phyloP scores from a whole-genome alignment of 1,140 invertebrate species.

The Pogonus chalceus region DNA sequence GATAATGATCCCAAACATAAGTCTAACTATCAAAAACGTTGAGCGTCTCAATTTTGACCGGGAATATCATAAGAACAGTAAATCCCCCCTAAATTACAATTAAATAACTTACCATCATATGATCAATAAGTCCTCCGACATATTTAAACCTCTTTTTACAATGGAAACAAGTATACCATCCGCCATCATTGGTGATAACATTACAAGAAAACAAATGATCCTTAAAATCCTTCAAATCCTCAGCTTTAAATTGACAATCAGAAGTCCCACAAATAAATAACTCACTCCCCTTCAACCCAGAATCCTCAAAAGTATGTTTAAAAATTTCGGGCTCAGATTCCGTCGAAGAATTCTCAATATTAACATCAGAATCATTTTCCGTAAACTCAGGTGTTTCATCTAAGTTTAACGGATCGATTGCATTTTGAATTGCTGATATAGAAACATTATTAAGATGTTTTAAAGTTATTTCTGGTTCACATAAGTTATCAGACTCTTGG shows the following conservation, averaged over 20 bases:
- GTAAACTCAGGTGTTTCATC: neutral
- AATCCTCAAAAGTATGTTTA: neutral
- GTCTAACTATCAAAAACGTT: too few relatives aligned
- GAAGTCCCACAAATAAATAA: constrained; percentile 43
- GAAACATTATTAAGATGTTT: neutral
- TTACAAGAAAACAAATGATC: constrained; percentile 40
- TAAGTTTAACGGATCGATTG: neutral
- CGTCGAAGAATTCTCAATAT: neutral
- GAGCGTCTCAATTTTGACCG: too few relatives aligned
- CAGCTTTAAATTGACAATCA: constrained; percentile 29
- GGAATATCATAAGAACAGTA: too few relatives aligned
- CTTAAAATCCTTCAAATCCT: constrained; percentile 31
- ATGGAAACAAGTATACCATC: constrained; percentile 37
- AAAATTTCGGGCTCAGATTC: neutral
- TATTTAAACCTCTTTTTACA: constrained; percentile 41
- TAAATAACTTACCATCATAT: too few relatives aligned
- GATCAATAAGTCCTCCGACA: constrained; percentile 23
- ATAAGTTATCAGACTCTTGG: neutral
- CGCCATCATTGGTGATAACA: constrained; percentile 1
- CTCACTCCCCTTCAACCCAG: constrained; percentile 27
- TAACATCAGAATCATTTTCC: neutral
- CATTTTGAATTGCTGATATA: neutral
- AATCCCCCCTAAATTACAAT: too few relatives aligned
- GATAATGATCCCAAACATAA: too few relatives aligned
- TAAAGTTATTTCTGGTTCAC: neutral